Percentiles rank a stretch among this genome's conserved stretches.
These are phyloP conservation scores for Zophobas morio DNA, from an alignment of 1,140 invertebrate species.

Conservation along the genomic window DNA sequence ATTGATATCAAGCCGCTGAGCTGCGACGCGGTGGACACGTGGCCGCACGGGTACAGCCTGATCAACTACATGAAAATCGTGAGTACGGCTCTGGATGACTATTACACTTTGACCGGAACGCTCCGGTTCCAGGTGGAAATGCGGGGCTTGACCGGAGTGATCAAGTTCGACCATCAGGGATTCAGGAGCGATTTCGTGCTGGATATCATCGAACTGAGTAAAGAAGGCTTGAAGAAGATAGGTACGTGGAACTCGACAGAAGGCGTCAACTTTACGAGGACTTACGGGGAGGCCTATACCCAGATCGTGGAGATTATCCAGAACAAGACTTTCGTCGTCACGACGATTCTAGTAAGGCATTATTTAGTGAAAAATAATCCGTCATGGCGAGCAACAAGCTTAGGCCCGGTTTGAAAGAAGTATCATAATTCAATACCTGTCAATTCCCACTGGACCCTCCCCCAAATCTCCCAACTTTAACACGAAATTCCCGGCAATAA, in stretches of 20 bases:
- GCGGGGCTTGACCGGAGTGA: conserved; percentile 91
- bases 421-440: no score
- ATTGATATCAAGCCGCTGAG: conserved; percentile 90
- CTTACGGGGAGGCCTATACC: conserved; percentile 85
- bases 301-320: conserved; percentile 90
- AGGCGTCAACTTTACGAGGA: conserved; percentile 92
- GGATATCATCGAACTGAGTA: conserved; percentile 90
- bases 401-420: no score
- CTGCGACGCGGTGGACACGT: conserved; percentile 92
- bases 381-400: no score
- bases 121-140: conserved; percentile 84
- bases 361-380: not conserved
- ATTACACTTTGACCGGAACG: not conserved
- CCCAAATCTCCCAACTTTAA: no score
- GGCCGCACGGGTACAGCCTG: conserved; percentile 94
- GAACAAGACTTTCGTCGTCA: conserved; percentile 93
- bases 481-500: no score
- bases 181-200: conserved; percentile 92
- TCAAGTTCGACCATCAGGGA: conserved; percentile 95
- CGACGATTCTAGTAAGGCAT: conserved; percentile 88
- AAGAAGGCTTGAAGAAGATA: conserved; percentile 85
- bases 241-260: conserved; percentile 91
- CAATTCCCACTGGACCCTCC: no score
- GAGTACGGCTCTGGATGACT: conserved; percentile 66
- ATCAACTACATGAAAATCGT: conserved; percentile 99